Base-by-base conservation (phyloP, 2,888 invertebrate genomes). In the Platerodrilus igneus region DNA sequence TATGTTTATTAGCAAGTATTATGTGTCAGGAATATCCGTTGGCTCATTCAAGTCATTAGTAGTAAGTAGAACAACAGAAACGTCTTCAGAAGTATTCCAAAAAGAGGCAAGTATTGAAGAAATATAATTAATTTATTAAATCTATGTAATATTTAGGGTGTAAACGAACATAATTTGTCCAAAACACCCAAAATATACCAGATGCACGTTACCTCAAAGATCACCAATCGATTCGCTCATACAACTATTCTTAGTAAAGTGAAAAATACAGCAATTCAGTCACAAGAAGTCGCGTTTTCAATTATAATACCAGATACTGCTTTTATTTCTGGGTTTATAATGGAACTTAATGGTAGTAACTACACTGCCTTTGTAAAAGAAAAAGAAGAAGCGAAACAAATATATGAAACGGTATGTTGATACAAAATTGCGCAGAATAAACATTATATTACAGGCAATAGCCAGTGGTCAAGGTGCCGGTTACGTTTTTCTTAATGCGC, bases 241-340 rank as follows among this genome's bases (percentile, higher is more conserved):
- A 83, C 83, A 1, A 62, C 74, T 7, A 74, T 84, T 1, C 76
- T 77, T 4, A 81, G 81, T 44, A 70, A 71, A 45, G 75, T 84
- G 15, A 72, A 72, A 49, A 85, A 85, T 62, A 73, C 75, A 2
- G 75, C 74, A 4, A 67, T 69, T 29, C 64, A 59, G 5, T 68
- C 82, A 0, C 77, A 78, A 48, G 81, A 84, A 60, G 76, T 78
- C 4, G 69, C 72, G 28, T 83, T 83, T 66, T 72, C 75, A 29
- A 74, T 83, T 7, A 71, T 81, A 9, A 63, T 83, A 28, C 84
- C 84, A 0, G 79, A 83, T 42, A 76, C 78, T 1, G 83, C 83
- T 1, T 83, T 79, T 62, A 81, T 83, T 50, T 78, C 80, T 21
- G 78, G 77, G 34, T 83, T 83, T 57, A 63, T 74, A 21, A 82